Evolutionary conservation across 2,113 vertebrate genomes (phyloP), one percentile per base, ranked within the genome.

Genomic region (Oncorhynchus tshawytscha): DNA sequence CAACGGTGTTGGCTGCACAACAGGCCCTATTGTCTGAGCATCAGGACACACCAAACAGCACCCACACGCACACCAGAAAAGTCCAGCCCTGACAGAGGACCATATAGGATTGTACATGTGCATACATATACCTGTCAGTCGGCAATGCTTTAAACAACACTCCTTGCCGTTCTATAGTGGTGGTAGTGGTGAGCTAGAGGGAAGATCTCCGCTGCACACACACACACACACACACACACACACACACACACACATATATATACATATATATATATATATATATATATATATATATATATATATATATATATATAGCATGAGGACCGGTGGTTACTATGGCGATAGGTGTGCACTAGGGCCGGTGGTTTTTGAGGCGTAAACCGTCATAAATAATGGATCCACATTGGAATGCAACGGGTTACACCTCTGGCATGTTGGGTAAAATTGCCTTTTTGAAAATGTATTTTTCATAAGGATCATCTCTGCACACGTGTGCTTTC

Each of bases 371-470:
- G 90, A 94, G 89, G 90, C 92, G 90, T 92, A 92, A 92, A 92
- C 90, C 88, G 69, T 92, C 88, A 93, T 94, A 93, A 94, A 94
- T 94, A 93, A 94, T 94, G 92, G 90, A 92, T 87, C 91, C 86
- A 84, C 92, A 93, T 94, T 94, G 91, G 93, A 94, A 94, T 94
- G 93, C 93, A 94, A 93, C 91, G 91, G 90, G 90, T 87, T 90
- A 79, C 79, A 86, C 88, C 87, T 84, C 85, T 71, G 91, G 90
- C 88, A 88, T 90, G 90, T 89, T 88, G 89, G 90, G 90, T 89
- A 89, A 91, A 92, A 88, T 91, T 90, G 90, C 90, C 87, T 93
- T 92, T 93, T 91, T 87, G 90, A 54, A 90, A 93, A 91, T 92
- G 91, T 91, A 91, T 91, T 91, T 92, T 93, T 90, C 86, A 91